phyloP scores from a whole-genome alignment of 2,797 vertebrate genomes.

The Rhabdomys pumilio region DNA sequence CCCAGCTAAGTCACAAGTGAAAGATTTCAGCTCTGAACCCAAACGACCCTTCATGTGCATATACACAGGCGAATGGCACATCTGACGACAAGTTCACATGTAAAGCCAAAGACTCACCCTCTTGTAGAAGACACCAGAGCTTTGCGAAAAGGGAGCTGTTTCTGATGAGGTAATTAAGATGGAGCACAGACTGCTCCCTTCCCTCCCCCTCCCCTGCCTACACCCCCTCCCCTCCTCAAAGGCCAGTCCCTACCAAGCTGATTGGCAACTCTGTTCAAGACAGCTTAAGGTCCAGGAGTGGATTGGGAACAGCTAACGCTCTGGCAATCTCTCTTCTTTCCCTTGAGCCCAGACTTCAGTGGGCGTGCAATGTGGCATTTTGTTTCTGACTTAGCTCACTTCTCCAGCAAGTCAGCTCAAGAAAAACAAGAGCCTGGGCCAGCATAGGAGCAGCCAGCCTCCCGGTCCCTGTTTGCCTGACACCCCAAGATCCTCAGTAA shows the following conservation, averaged over 20 bases:
- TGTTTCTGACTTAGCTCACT: slow-evolving; percentile 79
- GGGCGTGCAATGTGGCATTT: slow-evolving; percentile 85
- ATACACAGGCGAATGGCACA: neutral
- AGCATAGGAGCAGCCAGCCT: neutral
- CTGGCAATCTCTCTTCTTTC: slow-evolving; percentile 79
- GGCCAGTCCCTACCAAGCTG: slow-evolving; percentile 83
- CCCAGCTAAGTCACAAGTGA: slow-evolving; percentile 10
- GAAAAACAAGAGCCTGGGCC: slow-evolving; percentile 67
- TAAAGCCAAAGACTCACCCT: slow-evolving; percentile 80
- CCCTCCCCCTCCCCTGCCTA: slow-evolving; percentile 62
- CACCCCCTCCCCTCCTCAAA: slow-evolving; percentile 67
- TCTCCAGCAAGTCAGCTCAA: slow-evolving; percentile 59
- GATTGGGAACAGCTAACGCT: slow-evolving; percentile 77
- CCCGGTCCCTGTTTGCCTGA: neutral
- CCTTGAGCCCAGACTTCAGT: slow-evolving; percentile 85
- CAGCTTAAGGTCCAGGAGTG: slow-evolving; percentile 82
- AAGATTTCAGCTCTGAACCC: neutral
- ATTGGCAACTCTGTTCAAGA: slow-evolving; percentile 79
- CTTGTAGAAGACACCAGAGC: slow-evolving; percentile 32
- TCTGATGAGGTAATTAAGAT: slow-evolving; percentile 58
- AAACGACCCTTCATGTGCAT: neutral
- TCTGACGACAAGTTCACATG: slow-evolving; percentile 32
- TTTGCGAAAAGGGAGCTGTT: slow-evolving; percentile 48
- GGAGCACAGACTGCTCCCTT: slow-evolving; percentile 50
- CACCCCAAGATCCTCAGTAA: neutral